Conservation (phyloP, 2,888 invertebrate species). For the Operophtera brumata region DNA sequence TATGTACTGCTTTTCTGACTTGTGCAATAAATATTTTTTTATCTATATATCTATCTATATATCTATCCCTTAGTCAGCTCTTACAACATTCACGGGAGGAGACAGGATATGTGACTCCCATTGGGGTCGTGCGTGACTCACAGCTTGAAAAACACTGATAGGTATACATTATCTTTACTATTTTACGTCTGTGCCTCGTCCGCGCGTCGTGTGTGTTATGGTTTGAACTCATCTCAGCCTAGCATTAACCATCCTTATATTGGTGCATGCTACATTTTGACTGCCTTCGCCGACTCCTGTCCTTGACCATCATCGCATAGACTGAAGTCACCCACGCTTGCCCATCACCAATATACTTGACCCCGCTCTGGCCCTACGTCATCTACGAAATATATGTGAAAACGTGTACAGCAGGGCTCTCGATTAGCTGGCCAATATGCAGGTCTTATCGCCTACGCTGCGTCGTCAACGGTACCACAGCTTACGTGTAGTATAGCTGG, state of each 20-base stretch:
- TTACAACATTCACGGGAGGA: too few species aligned
- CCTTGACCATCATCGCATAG: constrained; percentile 45
- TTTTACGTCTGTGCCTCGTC: too few species aligned
- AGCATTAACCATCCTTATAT: not conserved
- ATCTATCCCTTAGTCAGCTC: too few species aligned
- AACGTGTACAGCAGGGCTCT: constrained; percentile 40
- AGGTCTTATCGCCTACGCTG: constrained; percentile 61
- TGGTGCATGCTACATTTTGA: constrained; percentile 20
- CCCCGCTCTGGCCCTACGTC: constrained; percentile 33
- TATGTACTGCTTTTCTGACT: too few species aligned
- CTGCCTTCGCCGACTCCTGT: constrained; percentile 41
- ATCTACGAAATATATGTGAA: constrained; percentile 28
- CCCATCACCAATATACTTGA: constrained; percentile 45
- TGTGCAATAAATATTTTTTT: too few species aligned
- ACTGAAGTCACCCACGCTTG: constrained; percentile 62
- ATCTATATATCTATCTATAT: too few species aligned
- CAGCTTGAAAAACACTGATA: too few species aligned
- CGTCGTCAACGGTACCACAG: constrained; percentile 12
- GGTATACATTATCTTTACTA: too few species aligned
- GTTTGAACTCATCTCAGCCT: too few species aligned
- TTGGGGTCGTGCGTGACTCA: too few species aligned
- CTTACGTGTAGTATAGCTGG: constrained; percentile 8
- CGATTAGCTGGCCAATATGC: constrained; percentile 41
- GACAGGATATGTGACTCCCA: too few species aligned
- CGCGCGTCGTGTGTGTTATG: too few species aligned